Conservation (phyloP, 1,140 invertebrate species). For the Sarcophaga bullata region DNA sequence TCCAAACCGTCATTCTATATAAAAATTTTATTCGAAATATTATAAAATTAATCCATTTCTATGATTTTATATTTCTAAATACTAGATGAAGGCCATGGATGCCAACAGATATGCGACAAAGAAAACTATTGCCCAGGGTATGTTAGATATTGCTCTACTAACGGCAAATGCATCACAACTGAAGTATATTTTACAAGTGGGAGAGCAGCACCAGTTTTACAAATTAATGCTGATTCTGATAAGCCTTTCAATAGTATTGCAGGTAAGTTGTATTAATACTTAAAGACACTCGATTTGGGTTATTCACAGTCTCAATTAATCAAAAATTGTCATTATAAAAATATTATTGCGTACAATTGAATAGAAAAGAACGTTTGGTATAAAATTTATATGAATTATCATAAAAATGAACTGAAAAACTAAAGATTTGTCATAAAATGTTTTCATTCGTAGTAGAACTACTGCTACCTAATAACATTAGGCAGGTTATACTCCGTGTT, state of each 20-base stretch:
- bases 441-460: no score
- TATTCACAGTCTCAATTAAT: not conserved
- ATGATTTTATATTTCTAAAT: no score
- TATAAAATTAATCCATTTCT: no score
- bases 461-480: no score
- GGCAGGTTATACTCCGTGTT: no score
- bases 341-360: not conserved
- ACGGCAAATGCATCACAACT: constrained; percentile 89
- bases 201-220: constrained; percentile 85
- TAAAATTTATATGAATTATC: constrained; percentile 3
- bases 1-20: no score
- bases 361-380: no score
- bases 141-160: constrained; percentile 81
- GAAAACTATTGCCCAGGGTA: constrained; percentile 87
- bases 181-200: constrained; percentile 86
- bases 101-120: constrained; percentile 87
- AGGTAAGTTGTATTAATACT: constrained; percentile 73
- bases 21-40: no score
- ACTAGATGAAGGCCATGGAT: constrained; percentile 75
- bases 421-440: no score
- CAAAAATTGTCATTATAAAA: not conserved
- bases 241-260: constrained; percentile 84
- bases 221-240: constrained; percentile 83
- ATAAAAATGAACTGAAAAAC: no score
- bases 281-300: not conserved